Evolutionary conservation across 2,113 vertebrate species (phyloP).

Genomic region (Condylura cristata): DNA sequence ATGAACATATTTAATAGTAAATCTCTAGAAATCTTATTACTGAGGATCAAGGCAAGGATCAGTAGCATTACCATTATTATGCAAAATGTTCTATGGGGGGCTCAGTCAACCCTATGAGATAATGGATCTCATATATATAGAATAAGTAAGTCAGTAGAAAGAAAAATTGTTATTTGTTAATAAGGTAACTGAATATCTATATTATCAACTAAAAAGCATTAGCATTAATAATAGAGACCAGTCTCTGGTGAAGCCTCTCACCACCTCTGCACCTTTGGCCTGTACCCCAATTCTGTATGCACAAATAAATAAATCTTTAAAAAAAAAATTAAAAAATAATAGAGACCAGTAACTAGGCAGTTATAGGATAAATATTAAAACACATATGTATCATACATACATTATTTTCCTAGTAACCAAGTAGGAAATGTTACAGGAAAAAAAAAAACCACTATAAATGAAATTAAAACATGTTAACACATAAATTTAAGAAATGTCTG

Average conservation of each 20-base stretch:
- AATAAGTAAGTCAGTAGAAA: neutral
- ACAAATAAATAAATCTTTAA: too few species aligned
- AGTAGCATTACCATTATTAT: neutral
- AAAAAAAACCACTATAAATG: neutral
- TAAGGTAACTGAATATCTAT: neutral
- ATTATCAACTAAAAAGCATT: neutral
- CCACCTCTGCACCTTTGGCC: too few species aligned
- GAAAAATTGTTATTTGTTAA: neutral
- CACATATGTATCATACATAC: neutral
- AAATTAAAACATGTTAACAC: neutral
- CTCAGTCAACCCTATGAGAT: neutral
- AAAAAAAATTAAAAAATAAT: too few species aligned
- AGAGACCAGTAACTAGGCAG: neutral
- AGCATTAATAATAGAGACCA: neutral
- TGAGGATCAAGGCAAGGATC: neutral
- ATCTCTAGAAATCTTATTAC: neutral
- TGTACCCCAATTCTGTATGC: too few species aligned
- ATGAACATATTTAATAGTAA: neutral
- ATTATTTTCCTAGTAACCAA: slow-evolving; percentile 13
- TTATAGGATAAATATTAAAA: neutral
- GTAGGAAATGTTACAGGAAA: neutral
- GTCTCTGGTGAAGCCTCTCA: too few species aligned
- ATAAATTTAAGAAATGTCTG: neutral
- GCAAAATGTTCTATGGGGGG: neutral
- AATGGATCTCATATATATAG: neutral